Evolutionary conservation across 2,888 invertebrate genomes (phyloP).

Genomic region (Melinaea menophilus): DNA sequence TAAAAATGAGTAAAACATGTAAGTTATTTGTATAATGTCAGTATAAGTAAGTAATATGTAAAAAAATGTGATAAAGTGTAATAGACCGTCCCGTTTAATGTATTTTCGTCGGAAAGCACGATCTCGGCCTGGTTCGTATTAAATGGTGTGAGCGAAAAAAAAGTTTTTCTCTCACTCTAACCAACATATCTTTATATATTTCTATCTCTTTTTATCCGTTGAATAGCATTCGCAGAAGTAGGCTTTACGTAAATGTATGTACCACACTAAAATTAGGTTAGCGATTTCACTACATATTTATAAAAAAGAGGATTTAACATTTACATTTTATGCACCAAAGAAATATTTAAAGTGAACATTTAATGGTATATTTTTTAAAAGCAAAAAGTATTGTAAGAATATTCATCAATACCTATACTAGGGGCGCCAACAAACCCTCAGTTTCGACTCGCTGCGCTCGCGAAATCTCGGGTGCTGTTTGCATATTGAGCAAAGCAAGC

Average conservation of each 20-base stretch:
- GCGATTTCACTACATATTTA: not conserved
- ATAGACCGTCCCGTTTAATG: conserved; percentile 46
- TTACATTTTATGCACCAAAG: too few relatives aligned
- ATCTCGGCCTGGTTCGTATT: conserved; percentile 43
- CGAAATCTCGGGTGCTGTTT: too few relatives aligned
- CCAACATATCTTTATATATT: conserved; percentile 12
- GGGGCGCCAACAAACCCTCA: too few relatives aligned
- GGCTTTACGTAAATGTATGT: not conserved
- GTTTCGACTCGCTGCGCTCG: too few relatives aligned
- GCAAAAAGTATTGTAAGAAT: too few relatives aligned
- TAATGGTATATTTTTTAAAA: too few relatives aligned
- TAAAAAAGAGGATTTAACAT: too few relatives aligned
- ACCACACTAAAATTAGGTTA: not conserved
- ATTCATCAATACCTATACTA: too few relatives aligned
- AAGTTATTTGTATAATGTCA: not conserved
- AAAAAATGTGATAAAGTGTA: conserved; percentile 40
- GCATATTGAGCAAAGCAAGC: too few relatives aligned
- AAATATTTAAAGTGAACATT: too few relatives aligned
- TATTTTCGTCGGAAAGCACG: conserved; percentile 46
- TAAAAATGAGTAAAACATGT: not conserved
- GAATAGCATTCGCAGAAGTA: conserved; percentile 9
- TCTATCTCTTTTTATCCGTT: conserved; percentile 15
- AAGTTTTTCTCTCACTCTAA: conserved; percentile 33
- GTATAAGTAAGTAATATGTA: not conserved
- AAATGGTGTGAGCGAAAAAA: conserved; percentile 61